These are phyloP conservation scores for Microplitis deprimator DNA, from an alignment of 2,888 invertebrate species.

Conservation along the genomic window DNA sequence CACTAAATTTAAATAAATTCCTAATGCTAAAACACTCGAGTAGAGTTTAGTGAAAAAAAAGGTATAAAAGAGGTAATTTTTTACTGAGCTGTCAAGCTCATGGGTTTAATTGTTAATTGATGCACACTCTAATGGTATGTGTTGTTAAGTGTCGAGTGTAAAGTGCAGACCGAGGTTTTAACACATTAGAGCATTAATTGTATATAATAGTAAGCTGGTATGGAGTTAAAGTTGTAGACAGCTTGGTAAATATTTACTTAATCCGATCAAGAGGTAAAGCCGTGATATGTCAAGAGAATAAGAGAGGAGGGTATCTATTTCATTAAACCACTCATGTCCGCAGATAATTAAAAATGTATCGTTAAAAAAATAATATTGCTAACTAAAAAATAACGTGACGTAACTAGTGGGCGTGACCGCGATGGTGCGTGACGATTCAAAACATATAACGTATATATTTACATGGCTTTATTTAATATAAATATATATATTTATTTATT, in stretches of 20 bases:
- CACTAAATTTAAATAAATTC: background rate
- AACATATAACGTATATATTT: slow-evolving; percentile 2
- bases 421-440: slow-evolving; percentile 22
- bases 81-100: too few relatives aligned
- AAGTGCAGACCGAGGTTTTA: background rate
- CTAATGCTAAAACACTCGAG: background rate
- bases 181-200: background rate
- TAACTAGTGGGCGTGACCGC: slow-evolving; percentile 30
- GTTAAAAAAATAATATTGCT: slow-evolving; percentile 11
- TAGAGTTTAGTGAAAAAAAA: background rate
- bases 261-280: slow-evolving; percentile 1
- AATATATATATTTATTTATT: background rate
- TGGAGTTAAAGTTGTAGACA: slow-evolving; percentile 15
- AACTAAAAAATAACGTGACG: slow-evolving; percentile 9
- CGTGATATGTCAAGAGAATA: background rate
- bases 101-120: background rate
- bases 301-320: slow-evolving; percentile 19
- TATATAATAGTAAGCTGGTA: background rate
- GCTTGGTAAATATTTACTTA: slow-evolving; percentile 37
- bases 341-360: slow-evolving; percentile 9
- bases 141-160: background rate
- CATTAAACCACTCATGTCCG: slow-evolving; percentile 17
- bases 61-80: background rate
- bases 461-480: background rate
- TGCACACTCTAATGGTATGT: background rate